Conservation (phyloP, 2,888 invertebrate species). For the Hydropsyche betteni region DNA sequence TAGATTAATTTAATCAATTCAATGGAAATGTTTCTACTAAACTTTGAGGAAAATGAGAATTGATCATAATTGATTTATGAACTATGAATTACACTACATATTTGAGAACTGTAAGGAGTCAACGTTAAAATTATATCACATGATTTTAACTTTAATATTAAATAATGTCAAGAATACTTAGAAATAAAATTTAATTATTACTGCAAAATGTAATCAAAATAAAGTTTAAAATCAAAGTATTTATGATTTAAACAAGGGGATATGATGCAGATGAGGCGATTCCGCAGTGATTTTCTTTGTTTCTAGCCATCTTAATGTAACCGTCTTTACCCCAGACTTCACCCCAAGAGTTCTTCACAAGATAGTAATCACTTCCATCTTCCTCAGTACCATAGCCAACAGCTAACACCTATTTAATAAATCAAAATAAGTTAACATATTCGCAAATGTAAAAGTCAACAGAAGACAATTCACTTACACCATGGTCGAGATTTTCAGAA, state of each 20-base stretch:
- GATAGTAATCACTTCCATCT: constrained; percentile 79
- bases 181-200: no score
- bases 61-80: background rate
- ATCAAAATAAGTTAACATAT: background rate
- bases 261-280: constrained; percentile 85
- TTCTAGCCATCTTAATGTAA: constrained; percentile 89
- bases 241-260: constrained; percentile 75
- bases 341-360: constrained; percentile 90
- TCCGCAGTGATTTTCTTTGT: constrained; percentile 86
- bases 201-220: no score
- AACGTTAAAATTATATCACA: background rate
- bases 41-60: background rate
- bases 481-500: constrained; percentile 79
- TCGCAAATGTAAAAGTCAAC: background rate
- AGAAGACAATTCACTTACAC: constrained; percentile 61
- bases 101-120: background rate
- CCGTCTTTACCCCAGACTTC: constrained; percentile 83
- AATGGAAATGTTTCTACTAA: background rate
- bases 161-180: no score
- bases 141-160: no score
- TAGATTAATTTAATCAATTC: background rate
- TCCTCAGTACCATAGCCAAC: constrained; percentile 84
- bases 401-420: constrained; percentile 67
- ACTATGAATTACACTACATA: background rate
- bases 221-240: no score